Evolutionary conservation across 30 jellyfish, hydroid and myxozoan genomes (phyloP).

Genomic region (Pelagia noctiluca): DNA sequence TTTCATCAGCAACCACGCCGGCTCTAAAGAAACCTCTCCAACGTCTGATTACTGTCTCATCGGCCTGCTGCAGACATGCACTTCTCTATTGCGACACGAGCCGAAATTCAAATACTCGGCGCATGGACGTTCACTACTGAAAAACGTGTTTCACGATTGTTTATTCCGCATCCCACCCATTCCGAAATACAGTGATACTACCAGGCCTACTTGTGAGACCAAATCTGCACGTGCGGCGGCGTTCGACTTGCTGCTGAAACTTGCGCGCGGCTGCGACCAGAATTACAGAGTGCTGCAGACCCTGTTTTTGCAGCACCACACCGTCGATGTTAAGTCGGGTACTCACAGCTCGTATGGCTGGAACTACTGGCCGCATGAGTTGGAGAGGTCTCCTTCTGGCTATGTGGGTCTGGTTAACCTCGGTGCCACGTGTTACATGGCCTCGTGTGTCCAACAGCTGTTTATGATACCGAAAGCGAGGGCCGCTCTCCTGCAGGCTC

Average conservation of each 20-base stretch:
- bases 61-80: conserved; percentile 93
- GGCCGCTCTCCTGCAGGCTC: conserved; percentile 72
- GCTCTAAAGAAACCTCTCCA: conserved; percentile 39
- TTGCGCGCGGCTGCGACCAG: conserved; percentile 78
- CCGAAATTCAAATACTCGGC: conserved; percentile 68
- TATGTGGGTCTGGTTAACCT: conserved; percentile 96
- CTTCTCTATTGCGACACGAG: conserved; percentile 92
- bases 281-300: conserved; percentile 79
- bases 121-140: conserved; percentile 70
- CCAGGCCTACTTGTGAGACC: conserved; percentile 82
- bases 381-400: conserved; percentile 97
- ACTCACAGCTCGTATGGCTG: conserved; percentile 92
- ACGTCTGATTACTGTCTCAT: conserved; percentile 87
- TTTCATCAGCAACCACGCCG: conserved; percentile 60
- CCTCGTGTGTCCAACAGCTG: conserved; percentile 97
- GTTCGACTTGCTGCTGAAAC: conserved; percentile 85
- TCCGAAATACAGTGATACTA: conserved; percentile 50
- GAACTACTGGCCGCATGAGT: conserved; percentile 99
- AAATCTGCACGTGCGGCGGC: conserved; percentile 96
- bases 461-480: conserved; percentile 97
- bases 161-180: conserved; percentile 75
- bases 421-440: conserved; percentile 99
- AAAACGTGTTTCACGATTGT: conserved; percentile 76
- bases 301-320: conserved; percentile 81
- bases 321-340: conserved; percentile 69